A percentile compares a stretch with the other conserved stretches of the same genome.
Evolutionary conservation across 2,888 invertebrate species (phyloP).

Genomic region (Calameuta idolon): DNA sequence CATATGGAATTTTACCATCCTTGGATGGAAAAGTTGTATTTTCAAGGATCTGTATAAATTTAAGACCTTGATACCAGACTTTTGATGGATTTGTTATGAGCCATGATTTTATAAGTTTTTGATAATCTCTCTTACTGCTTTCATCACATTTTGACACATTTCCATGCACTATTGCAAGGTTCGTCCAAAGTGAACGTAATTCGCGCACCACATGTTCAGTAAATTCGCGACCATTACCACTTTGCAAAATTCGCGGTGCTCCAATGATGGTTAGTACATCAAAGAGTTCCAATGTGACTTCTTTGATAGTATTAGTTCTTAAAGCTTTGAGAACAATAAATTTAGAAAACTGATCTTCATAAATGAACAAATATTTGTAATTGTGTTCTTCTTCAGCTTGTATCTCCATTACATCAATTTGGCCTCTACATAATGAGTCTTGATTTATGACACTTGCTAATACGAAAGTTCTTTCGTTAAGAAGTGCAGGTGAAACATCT

Average conservation of each 20-base stretch:
- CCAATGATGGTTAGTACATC: slow-evolving; percentile 52
- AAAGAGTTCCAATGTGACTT: slow-evolving; percentile 45
- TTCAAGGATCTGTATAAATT: slow-evolving; percentile 46
- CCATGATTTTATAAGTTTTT: slow-evolving; percentile 42
- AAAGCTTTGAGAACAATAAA: slow-evolving; percentile 48
- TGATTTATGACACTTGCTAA: not conserved
- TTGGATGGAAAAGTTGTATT: slow-evolving; percentile 41
- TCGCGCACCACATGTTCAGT: slow-evolving; percentile 47
- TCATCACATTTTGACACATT: slow-evolving; percentile 30
- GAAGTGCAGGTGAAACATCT: not conserved
- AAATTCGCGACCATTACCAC: slow-evolving; percentile 46
- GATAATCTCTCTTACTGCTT: slow-evolving; percentile 38
- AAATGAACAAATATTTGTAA: slow-evolving; percentile 46
- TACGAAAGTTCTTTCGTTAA: not conserved
- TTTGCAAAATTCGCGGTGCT: slow-evolving; percentile 50
- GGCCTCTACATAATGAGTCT: slow-evolving; percentile 30
- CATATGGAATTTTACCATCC: slow-evolving; percentile 44
- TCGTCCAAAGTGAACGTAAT: slow-evolving; percentile 40
- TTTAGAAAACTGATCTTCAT: slow-evolving; percentile 50
- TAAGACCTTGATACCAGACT: slow-evolving; percentile 47
- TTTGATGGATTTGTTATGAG: slow-evolving; percentile 41
- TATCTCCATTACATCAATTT: slow-evolving; percentile 53
- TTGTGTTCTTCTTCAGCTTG: slow-evolving; percentile 26
- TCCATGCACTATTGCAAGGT: slow-evolving; percentile 45
- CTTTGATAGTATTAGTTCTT: slow-evolving; percentile 32